Evolutionary conservation across 2,113 vertebrate genomes (phyloP).

Genomic region (Synchiropus splendidus): DNA sequence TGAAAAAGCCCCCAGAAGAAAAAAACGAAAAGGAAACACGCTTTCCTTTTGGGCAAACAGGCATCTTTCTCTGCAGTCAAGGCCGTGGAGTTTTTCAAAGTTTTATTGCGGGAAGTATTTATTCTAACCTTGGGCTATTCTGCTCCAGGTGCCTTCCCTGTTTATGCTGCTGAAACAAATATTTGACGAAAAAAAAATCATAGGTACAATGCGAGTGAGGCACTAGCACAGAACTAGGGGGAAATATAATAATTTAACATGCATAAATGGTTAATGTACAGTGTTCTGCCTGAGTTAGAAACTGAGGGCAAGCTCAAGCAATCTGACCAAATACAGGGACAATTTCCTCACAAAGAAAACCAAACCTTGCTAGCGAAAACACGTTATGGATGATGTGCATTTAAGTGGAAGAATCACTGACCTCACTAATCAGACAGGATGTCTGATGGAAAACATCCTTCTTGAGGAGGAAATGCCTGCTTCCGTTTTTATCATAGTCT

Average conservation of each 20-base stretch:
- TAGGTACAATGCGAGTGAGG: neutral
- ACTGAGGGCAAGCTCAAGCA: constrained; percentile 4
- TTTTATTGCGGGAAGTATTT: constrained; percentile 1
- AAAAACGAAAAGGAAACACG: constrained; percentile 12
- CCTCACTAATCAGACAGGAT: constrained; percentile 59
- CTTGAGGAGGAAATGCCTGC: constrained; percentile 63
- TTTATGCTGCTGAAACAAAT: constrained; percentile 1
- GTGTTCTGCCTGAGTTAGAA: too few relatives aligned
- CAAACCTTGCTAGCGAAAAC: constrained; percentile 10
- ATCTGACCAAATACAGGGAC: constrained; percentile 25
- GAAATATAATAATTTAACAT: too few relatives aligned
- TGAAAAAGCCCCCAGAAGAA: constrained; percentile 20
- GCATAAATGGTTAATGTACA: constrained; percentile 8
- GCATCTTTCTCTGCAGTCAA: constrained; percentile 10
- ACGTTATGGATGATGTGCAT: constrained; percentile 16
- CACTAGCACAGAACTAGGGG: neutral
- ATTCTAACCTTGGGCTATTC: neutral
- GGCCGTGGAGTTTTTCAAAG: neutral
- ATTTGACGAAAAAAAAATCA: neutral
- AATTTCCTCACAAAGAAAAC: constrained; percentile 8
- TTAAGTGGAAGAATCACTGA: constrained; percentile 32
- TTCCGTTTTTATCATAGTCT: constrained; percentile 65
- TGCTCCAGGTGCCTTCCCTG: neutral
- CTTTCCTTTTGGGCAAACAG: constrained; percentile 1
- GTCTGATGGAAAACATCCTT: constrained; percentile 55